Evolutionary conservation across 2,113 vertebrate genomes (phyloP).

Genomic region (Raja brachyura): DNA sequence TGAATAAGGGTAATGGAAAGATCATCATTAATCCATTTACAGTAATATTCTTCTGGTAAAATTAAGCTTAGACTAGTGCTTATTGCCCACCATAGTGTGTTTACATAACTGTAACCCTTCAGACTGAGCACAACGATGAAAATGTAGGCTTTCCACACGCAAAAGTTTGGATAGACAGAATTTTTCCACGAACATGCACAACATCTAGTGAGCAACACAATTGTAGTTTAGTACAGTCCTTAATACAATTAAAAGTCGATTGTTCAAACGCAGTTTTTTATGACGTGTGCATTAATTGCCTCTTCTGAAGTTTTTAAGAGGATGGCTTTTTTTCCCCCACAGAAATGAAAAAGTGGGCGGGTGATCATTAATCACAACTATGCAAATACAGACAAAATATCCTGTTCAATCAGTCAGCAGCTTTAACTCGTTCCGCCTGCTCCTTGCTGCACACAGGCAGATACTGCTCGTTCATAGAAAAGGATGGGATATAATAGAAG

Average conservation of each 20-base stretch:
- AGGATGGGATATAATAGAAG: background rate
- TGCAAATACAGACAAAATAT: conserved; percentile 28
- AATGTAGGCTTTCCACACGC: background rate
- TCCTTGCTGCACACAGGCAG: conserved; percentile 15
- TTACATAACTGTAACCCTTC: background rate
- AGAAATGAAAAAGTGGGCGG: conserved; percentile 20
- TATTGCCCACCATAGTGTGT: background rate
- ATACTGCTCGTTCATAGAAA: background rate
- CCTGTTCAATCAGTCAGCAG: conserved; percentile 29
- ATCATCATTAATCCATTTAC: background rate
- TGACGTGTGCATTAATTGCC: background rate
- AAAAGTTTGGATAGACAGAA: background rate
- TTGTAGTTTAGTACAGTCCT: background rate
- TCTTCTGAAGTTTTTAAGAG: background rate
- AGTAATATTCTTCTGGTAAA: background rate
- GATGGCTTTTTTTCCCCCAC: background rate
- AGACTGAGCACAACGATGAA: background rate
- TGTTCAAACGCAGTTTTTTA: background rate
- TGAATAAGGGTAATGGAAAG: background rate
- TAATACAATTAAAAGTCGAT: background rate
- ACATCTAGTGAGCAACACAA: background rate
- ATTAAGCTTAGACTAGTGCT: background rate
- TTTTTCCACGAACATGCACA: background rate
- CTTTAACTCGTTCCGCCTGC: conserved; percentile 26
- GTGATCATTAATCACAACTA: conserved; percentile 27